Evolutionary conservation across 2,113 vertebrate species (phyloP).

Genomic region (Uropsilus gracilis): DNA sequence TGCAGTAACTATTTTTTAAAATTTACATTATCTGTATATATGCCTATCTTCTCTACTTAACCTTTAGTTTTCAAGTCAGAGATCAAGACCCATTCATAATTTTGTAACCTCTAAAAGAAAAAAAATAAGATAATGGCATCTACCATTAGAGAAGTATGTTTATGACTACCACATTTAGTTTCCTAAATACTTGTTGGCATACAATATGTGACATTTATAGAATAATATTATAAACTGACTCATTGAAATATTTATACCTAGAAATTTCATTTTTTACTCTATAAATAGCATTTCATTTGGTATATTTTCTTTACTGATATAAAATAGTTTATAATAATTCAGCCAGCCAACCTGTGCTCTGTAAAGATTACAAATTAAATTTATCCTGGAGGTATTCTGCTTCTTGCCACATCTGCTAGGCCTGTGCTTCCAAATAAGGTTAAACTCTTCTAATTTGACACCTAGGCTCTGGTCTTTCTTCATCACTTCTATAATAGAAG

Average conservation of each 20-base stretch:
- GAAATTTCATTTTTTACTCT: neutral
- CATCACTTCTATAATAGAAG: neutral
- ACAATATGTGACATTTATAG: neutral
- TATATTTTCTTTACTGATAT: neutral
- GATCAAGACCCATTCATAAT: neutral
- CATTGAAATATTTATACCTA: neutral
- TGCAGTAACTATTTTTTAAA: neutral
- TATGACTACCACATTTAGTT: neutral
- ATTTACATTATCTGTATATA: neutral
- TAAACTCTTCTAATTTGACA: neutral
- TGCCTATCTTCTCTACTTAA: neutral
- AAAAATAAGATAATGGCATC: neutral
- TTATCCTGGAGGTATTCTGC: neutral
- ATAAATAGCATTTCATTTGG: neutral
- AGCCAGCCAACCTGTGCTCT: neutral
- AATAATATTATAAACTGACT: neutral
- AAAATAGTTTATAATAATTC: neutral
- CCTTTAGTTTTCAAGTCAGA: neutral
- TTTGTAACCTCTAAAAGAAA: neutral
- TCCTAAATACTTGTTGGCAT: neutral
- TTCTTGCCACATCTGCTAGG: neutral
- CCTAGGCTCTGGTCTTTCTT: neutral
- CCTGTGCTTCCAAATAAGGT: neutral
- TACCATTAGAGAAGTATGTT: neutral
- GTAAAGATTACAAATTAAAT: neutral